phyloP scores from a whole-genome alignment of 2,113 vertebrate species.

The Gymnocephalus cernua region DNA sequence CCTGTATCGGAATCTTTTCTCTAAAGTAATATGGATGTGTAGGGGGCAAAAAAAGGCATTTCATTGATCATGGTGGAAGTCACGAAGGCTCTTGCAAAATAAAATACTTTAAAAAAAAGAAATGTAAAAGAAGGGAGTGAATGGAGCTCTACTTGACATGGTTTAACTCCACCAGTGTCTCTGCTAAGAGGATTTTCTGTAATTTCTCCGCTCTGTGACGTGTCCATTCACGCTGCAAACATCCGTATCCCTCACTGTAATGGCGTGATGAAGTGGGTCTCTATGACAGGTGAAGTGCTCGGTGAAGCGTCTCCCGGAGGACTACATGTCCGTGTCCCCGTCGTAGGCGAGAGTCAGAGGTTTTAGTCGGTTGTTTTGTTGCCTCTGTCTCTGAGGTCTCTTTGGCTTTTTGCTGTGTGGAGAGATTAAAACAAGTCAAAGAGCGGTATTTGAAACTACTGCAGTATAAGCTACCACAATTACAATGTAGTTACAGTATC shows the following conservation, averaged over 20 bases:
- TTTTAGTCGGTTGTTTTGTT: slow-evolving; percentile 97
- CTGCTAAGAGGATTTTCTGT: slow-evolving; percentile 63
- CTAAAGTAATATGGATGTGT: slow-evolving; percentile 14
- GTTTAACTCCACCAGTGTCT: slow-evolving; percentile 54
- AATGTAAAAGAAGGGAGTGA: slow-evolving; percentile 34
- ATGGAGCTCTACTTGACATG: slow-evolving; percentile 43
- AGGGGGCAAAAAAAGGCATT: slow-evolving; percentile 68
- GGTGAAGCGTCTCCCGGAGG: slow-evolving; percentile 15
- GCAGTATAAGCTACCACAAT: neutral
- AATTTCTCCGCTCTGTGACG: slow-evolving; percentile 44
- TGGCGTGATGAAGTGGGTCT: slow-evolving; percentile 53
- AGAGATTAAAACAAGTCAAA: slow-evolving; percentile 57
- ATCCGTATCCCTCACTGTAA: slow-evolving; percentile 45
- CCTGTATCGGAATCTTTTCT: slow-evolving; percentile 29
- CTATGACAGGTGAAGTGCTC: slow-evolving; percentile 41
- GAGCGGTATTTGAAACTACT: neutral
- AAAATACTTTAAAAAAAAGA: slow-evolving; percentile 39
- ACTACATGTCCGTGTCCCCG: slow-evolving; percentile 97
- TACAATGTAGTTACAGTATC: neutral
- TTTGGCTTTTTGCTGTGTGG: slow-evolving; percentile 97
- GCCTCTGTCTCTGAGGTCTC: slow-evolving; percentile 97
- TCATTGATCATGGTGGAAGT: slow-evolving; percentile 62
- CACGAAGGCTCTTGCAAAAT: slow-evolving; percentile 67
- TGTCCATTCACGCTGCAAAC: slow-evolving; percentile 60
- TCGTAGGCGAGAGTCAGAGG: slow-evolving; percentile 98